Evolutionary conservation across 2,113 vertebrate species (phyloP).

Genomic region (Lichenostomus cassidix): DNA sequence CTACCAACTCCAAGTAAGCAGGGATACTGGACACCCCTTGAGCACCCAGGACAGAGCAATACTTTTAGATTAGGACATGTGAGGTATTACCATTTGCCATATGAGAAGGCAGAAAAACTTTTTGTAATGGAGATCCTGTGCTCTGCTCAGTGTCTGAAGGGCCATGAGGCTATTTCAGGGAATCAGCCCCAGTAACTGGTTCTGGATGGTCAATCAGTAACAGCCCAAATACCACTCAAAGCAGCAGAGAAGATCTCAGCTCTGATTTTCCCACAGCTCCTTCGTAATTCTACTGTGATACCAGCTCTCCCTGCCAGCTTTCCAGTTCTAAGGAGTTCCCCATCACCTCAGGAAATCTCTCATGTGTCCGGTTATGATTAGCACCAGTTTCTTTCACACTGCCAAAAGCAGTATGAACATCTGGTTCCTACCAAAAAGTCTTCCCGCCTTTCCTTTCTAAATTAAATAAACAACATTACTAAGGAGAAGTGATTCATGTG

Average conservation of each 20-base stretch:
- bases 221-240: neutral
- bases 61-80: neutral
- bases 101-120: neutral
- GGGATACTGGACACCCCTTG: neutral
- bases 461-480: neutral
- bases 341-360: conserved; percentile 23
- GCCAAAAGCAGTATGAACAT: neutral
- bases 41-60: neutral
- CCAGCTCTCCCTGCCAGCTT: neutral
- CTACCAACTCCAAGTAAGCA: neutral
- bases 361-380: neutral
- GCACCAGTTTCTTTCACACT: neutral
- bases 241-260: neutral
- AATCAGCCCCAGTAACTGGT: neutral
- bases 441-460: neutral
- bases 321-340: neutral
- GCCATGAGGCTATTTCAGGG: neutral
- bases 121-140: neutral
- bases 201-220: neutral
- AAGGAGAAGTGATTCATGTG: neutral
- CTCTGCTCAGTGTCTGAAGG: neutral
- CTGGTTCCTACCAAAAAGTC: conserved; percentile 20
- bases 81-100: neutral
- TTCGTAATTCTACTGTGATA: neutral
- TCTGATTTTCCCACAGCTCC: neutral